A percentile compares a stretch with the other conserved stretches of the same genome.
Conservation (phyloP, 2,113 vertebrate genomes). For the Tichodroma muraria region DNA sequence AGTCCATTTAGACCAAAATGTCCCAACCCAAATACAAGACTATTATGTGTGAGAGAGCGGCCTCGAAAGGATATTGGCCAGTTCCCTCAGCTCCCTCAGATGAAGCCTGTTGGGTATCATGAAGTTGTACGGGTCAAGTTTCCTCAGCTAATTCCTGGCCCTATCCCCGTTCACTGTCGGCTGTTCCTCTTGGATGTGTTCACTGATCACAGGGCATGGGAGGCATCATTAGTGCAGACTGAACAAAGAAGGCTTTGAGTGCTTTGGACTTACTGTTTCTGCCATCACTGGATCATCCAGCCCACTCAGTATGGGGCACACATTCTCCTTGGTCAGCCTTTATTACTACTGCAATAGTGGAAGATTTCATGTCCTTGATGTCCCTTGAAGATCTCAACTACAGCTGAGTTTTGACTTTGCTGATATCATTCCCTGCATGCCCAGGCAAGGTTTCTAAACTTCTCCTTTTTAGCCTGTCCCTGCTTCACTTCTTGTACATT, state of each 20-base stretch:
- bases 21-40: background rate
- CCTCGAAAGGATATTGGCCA: background rate
- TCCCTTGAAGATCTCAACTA: background rate
- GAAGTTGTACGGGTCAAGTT: rapidly evolving
- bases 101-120: background rate
- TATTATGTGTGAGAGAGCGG: background rate
- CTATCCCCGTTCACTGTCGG: background rate
- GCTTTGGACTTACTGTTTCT: background rate
- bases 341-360: background rate
- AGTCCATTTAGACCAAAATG: background rate
- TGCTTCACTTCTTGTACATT: background rate
- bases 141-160: background rate
- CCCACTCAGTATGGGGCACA: background rate
- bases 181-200: background rate
- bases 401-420: background rate
- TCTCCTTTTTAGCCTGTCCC: background rate
- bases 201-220: background rate
- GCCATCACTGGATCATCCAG: background rate
- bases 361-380: background rate
- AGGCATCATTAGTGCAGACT: background rate
- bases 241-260: background rate
- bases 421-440: background rate
- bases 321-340: background rate
- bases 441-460: background rate
- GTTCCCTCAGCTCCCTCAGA: background rate